Conservation (phyloP, 2,888 invertebrate genomes). For the Onthophagus sagittarius region DNA sequence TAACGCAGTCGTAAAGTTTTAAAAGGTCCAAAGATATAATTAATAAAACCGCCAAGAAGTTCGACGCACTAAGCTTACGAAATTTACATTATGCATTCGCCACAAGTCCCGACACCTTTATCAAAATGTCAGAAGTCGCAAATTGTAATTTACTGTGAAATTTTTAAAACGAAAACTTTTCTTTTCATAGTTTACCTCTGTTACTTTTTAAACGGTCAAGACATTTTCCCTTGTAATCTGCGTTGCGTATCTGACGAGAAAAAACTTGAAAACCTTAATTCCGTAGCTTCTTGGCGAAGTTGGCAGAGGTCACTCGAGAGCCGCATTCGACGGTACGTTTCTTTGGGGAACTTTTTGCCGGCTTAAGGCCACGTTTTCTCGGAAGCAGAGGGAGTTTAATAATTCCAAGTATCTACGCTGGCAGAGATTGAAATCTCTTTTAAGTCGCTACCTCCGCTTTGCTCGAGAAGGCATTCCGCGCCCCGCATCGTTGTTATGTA, state of each 20-base stretch:
- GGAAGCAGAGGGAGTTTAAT: background rate
- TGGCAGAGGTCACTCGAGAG: background rate
- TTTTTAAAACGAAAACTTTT: slow-evolving; percentile 12
- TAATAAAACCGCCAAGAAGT: background rate
- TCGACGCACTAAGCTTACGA: background rate
- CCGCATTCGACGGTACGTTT: background rate
- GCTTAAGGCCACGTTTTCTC: background rate
- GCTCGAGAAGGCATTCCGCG: background rate
- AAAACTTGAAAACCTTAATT: background rate
- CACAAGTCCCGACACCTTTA: slow-evolving; percentile 7
- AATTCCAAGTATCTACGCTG: background rate
- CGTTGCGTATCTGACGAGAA: background rate
- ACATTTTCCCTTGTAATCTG: background rate
- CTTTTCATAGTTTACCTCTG: background rate
- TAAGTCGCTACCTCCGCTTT: background rate
- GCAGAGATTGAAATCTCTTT: background rate
- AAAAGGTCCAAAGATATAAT: background rate
- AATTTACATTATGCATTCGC: background rate
- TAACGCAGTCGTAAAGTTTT: background rate
- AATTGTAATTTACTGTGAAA: slow-evolving; percentile 6
- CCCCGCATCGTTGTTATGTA: background rate
- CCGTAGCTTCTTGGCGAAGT: background rate
- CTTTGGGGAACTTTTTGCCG: background rate
- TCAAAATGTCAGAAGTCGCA: slow-evolving; percentile 10
- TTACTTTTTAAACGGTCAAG: background rate